Evolutionary conservation across 2,113 vertebrate species (phyloP), one percentile per base, ranked within the genome.

Genomic region (Silurus glanis): DNA sequence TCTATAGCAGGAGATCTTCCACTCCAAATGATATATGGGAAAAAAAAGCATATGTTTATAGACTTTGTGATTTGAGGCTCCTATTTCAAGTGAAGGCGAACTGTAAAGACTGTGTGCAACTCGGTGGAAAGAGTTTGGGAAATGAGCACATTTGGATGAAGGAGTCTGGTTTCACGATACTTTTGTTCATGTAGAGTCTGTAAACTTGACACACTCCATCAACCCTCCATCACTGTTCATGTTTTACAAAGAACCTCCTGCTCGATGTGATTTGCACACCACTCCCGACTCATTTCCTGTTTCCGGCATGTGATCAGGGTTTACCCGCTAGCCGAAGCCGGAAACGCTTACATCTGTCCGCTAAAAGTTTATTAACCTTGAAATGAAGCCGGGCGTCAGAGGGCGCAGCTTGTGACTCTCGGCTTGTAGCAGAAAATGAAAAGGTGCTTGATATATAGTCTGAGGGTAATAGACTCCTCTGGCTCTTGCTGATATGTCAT

Each of bases 401-500:
- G 9, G 1, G 83, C 74, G 37, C 67, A 80, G 72, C 88, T 53
- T 88, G 86, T 85, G 89, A 88, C 80, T 85, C 86, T 71, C 37
- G 84, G 14, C 88, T 62, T 87, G 85, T 90, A 87, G 89, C 87
- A 84, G 85, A 90, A 91, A 92, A 89, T 87, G 91, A 88, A 91
- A 93, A 93, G 90, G 80, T 21, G 72, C 71, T 90, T 92, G 88
- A 91, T 92, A 78, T 89, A 89, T 92, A 55, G 87, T 78, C 90
- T 9, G 47, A 89, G 83, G 69, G 55, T 93, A 94, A 91, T 92
- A 93, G 92, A 92, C 90, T 93, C 90, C 91, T 92, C 87, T 93
- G 88, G 79, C 86, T 82, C 86, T 91, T 83, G 89, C 81, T 90
- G 89, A 90, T 91, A 93, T 90, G 87, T 92, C 92, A 91, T 94